These are phyloP conservation scores for Halocynthia roretzi DNA, from an alignment of 23 tunicate genomes.

Conservation along the genomic window DNA sequence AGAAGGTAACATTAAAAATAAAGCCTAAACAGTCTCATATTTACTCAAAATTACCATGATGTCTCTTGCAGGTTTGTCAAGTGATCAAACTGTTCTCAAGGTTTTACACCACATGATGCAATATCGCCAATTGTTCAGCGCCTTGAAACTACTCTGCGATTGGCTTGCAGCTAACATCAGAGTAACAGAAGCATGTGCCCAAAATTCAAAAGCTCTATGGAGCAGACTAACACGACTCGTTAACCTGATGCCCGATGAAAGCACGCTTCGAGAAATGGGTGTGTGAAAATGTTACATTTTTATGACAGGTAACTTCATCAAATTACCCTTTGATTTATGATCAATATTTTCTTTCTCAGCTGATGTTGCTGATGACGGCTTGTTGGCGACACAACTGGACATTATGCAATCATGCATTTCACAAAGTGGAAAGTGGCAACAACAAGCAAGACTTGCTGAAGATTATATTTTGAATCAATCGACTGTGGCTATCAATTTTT, in stretches of 20 bases:
- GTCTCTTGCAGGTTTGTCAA: too few species aligned
- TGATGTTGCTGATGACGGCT: neutral
- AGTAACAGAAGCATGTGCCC: slow-evolving; percentile 66
- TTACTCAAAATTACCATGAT: too few species aligned
- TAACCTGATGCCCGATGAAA: slow-evolving; percentile 49
- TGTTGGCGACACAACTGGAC: slow-evolving; percentile 1
- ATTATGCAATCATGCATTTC: slow-evolving; percentile 4
- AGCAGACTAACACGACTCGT: slow-evolving; percentile 42
- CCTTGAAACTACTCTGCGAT: slow-evolving; percentile 80
- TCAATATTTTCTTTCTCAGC: neutral
- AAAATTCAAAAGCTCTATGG: slow-evolving; percentile 71
- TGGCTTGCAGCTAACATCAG: slow-evolving; percentile 68
- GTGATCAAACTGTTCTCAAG: too few species aligned
- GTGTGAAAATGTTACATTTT: neutral
- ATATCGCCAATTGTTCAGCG: slow-evolving; percentile 43
- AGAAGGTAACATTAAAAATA: too few species aligned
- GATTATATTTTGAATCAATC: slow-evolving; percentile 45
- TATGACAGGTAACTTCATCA: neutral
- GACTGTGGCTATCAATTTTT: slow-evolving; percentile 41
- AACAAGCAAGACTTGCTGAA: slow-evolving; percentile 47
- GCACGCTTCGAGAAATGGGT: slow-evolving; percentile 4
- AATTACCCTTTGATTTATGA: too few species aligned
- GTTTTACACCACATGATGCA: neutral
- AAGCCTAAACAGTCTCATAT: too few species aligned
- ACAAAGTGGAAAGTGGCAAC: slow-evolving; percentile 35